Evolutionary conservation across 1,140 invertebrate genomes (phyloP).

Genomic region (Drosophila tropicalis): DNA sequence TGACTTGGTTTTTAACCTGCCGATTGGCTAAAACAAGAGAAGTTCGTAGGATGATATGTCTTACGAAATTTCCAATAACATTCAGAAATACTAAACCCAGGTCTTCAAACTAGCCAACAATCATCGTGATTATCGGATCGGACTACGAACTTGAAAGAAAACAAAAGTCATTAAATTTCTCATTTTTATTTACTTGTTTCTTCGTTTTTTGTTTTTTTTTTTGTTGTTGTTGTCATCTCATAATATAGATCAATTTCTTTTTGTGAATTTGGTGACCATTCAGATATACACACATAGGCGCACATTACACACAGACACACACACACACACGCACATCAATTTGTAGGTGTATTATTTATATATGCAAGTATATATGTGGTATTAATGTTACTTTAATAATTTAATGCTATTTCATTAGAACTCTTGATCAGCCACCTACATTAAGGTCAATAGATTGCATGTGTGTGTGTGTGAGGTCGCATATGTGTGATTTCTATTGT

Average conservation of each 20-base stretch:
- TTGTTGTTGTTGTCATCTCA: conserved; percentile 46
- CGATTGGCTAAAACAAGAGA: too few relatives aligned
- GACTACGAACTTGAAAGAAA: neutral
- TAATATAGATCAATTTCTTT: conserved; percentile 56
- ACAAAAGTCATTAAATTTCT: conserved; percentile 37
- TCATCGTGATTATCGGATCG: too few relatives aligned
- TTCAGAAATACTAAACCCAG: too few relatives aligned
- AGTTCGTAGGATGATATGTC: too few relatives aligned
- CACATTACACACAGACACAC: conserved; percentile 37
- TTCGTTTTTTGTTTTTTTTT: conserved; percentile 54
- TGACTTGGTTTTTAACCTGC: too few relatives aligned
- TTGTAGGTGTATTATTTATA: conserved; percentile 10
- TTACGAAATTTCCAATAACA: too few relatives aligned
- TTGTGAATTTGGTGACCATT: conserved; percentile 47
- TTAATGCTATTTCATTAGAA: conserved; percentile 64
- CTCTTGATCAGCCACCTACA: conserved; percentile 46
- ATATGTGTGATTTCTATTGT: conserved; percentile 25
- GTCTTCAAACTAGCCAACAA: too few relatives aligned
- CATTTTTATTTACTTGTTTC: conserved; percentile 64
- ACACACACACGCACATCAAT: conserved; percentile 28
- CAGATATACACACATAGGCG: conserved; percentile 31
- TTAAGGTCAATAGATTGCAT: conserved; percentile 21
- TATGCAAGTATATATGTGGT: conserved; percentile 43
- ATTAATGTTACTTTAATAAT: conserved; percentile 65
- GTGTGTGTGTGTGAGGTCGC: conserved; percentile 20